These are phyloP conservation scores for Balearica regulorum DNA, from an alignment of 2,797 vertebrate genomes.

Conservation along the genomic window DNA sequence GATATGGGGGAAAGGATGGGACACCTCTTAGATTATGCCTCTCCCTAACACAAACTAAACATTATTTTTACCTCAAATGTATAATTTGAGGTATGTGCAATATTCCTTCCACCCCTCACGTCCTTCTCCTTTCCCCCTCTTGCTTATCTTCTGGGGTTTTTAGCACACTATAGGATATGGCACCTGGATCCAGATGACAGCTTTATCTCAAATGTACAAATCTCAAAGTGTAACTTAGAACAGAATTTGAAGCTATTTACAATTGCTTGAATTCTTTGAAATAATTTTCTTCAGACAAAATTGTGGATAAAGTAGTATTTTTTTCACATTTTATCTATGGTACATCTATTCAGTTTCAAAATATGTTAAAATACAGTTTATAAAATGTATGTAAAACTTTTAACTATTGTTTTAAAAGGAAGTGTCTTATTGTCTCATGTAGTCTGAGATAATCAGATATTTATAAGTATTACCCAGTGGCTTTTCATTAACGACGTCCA, in stretches of 20 bases:
- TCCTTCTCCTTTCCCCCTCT: neutral
- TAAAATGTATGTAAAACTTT: neutral
- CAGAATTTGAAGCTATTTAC: neutral
- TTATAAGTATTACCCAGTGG: neutral
- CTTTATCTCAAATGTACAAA: neutral
- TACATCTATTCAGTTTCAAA: neutral
- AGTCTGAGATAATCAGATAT: neutral
- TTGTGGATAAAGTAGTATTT: neutral
- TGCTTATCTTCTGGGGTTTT: neutral
- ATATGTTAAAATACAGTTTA: neutral
- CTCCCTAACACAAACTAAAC: neutral
- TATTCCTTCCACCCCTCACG: neutral
- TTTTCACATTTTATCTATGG: accelerated
- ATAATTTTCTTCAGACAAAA: neutral
- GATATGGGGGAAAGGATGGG: too few relatives aligned
- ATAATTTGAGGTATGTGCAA: neutral
- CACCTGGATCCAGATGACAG: neutral
- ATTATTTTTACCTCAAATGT: neutral
- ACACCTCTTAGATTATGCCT: neutral
- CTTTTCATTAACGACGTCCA: neutral
- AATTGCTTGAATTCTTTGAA: neutral
- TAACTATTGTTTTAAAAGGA: neutral
- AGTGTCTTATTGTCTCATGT: neutral
- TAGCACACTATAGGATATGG: neutral
- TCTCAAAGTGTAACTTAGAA: neutral